Percentiles rank a stretch among this genome's conserved stretches.
Conservation (phyloP, 2,888 invertebrate genomes). For the Cremastobaeus sp. region DNA sequence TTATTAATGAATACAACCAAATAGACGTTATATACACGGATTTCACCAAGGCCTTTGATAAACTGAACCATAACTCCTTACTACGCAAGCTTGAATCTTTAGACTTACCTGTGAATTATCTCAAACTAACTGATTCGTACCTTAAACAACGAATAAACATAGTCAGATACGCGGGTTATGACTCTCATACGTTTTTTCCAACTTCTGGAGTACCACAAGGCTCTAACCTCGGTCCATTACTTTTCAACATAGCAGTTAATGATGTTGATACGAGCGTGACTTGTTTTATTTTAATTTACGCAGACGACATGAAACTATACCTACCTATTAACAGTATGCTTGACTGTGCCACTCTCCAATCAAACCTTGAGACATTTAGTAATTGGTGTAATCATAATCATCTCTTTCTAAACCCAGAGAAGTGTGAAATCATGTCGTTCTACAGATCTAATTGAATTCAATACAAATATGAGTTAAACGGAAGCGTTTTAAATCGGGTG, state of each 20-base stretch:
- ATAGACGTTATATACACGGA: slow-evolving; percentile 5
- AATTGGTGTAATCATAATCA: neutral
- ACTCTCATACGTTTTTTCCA: neutral
- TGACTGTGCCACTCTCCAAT: neutral
- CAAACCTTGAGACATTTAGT: neutral
- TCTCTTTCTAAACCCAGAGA: too few species aligned
- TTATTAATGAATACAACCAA: neutral
- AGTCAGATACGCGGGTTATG: neutral
- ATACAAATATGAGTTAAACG: too few species aligned
- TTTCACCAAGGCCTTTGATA: slow-evolving; percentile 1
- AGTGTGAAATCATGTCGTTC: too few species aligned
- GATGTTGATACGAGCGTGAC: neutral
- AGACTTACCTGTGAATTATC: too few species aligned
- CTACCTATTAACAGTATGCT: neutral
- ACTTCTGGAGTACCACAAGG: neutral
- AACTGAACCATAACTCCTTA: neutral
- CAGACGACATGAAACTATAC: slow-evolving; percentile 1
- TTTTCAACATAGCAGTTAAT: slow-evolving; percentile 1
- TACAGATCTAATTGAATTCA: too few species aligned
- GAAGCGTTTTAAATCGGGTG: too few species aligned
- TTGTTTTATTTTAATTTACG: neutral
- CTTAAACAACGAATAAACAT: too few species aligned
- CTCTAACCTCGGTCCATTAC: neutral
- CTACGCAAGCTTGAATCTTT: too few species aligned
- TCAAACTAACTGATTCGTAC: too few species aligned